Evolutionary conservation across 2,113 vertebrate genomes (phyloP).

Genomic region (Pelmatolapia mariae): DNA sequence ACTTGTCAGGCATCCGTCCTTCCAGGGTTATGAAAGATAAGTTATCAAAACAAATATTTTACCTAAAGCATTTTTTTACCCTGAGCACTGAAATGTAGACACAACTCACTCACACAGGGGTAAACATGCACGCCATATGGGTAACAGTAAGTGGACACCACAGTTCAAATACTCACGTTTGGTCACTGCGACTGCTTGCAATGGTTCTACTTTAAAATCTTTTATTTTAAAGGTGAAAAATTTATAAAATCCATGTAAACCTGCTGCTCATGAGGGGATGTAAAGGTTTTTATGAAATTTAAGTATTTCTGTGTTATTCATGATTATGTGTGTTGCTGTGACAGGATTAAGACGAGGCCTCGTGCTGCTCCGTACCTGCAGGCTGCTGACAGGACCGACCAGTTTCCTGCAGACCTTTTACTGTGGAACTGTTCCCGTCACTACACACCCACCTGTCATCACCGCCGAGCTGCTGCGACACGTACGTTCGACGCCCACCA

Average conservation of each 20-base stretch:
- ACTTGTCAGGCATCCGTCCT: neutral
- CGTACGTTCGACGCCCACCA: neutral
- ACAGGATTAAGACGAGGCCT: neutral
- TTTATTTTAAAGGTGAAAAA: fast-evolving
- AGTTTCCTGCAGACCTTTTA: neutral
- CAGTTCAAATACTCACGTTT: neutral
- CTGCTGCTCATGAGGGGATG: neutral
- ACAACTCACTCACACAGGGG: neutral
- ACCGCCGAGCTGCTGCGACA: neutral
- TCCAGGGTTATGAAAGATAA: neutral
- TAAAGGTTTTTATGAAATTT: neutral
- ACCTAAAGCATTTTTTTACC: neutral
- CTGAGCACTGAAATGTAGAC: neutral
- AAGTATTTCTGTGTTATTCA: neutral
- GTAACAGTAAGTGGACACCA: neutral
- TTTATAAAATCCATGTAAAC: neutral
- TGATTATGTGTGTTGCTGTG: neutral
- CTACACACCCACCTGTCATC: neutral
- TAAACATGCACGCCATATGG: neutral
- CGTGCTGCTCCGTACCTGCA: neutral
- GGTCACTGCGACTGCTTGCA: neutral
- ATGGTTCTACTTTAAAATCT: neutral
- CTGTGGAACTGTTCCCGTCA: neutral
- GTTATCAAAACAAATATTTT: neutral
- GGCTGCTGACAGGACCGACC: neutral